Evolutionary conservation across 2,888 invertebrate genomes (phyloP).

Genomic region (Bombyx huttoni): DNA sequence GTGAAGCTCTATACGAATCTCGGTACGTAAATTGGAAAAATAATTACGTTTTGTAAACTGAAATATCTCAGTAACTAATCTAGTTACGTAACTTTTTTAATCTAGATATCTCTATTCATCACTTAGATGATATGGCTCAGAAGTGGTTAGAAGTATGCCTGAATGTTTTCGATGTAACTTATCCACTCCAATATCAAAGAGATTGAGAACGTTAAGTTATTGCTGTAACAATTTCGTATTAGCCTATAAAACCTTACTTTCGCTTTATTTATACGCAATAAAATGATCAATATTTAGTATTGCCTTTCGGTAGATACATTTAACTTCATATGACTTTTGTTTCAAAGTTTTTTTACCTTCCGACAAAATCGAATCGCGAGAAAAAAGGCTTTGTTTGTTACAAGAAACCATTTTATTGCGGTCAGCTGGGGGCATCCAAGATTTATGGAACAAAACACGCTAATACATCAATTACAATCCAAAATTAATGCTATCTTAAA

Average conservation of each 20-base stretch:
- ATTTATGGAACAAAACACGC: too few species aligned
- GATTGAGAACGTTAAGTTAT: constrained; percentile 61
- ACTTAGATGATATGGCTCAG: background rate
- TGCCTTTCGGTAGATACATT: constrained; percentile 33
- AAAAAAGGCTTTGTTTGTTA: background rate
- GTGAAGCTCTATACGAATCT: constrained; percentile 2
- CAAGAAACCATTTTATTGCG: background rate
- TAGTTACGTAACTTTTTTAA: background rate
- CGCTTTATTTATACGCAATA: constrained; percentile 64
- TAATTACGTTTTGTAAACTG: background rate
- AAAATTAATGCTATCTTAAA: too few species aligned
- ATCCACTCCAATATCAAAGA: constrained; percentile 61
- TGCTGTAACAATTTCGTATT: constrained; percentile 65
- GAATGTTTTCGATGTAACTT: constrained; percentile 53
- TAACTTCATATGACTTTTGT: constrained; percentile 17
- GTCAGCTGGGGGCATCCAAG: too few species aligned
- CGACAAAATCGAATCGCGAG: background rate
- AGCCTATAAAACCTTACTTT: constrained; percentile 67
- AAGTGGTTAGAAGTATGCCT: constrained; percentile 21
- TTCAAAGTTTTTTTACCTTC: constrained; percentile 10
- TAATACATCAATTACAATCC: too few species aligned
- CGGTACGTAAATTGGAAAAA: background rate
- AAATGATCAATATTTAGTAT: constrained; percentile 66
- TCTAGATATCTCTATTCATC: background rate
- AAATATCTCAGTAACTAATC: background rate